Conservation (phyloP, 2,113 vertebrate genomes). For the Rhinopithecus roxellana region DNA sequence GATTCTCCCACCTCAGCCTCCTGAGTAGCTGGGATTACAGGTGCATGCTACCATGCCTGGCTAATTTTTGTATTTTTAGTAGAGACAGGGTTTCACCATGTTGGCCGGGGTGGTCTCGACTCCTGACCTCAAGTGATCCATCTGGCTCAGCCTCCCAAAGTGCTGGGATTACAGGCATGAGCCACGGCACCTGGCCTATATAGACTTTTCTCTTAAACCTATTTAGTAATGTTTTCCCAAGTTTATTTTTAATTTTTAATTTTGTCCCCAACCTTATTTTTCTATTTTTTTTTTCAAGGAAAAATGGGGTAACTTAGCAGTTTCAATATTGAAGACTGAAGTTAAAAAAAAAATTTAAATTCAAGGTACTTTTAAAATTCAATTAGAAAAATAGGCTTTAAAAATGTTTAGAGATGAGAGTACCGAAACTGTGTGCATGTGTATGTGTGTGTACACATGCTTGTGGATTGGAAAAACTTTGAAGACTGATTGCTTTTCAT, state of each 20-base stretch:
- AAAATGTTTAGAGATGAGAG: background rate
- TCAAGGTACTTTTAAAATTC: background rate
- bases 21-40: too few relatives aligned
- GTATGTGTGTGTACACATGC: background rate
- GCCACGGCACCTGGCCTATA: too few relatives aligned
- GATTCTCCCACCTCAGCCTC: too few relatives aligned
- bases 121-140: too few relatives aligned
- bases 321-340: slow-evolving; percentile 68
- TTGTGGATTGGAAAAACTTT: background rate
- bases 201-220: background rate
- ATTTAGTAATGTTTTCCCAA: background rate
- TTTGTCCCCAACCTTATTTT: background rate
- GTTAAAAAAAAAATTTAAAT: background rate
- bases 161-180: too few relatives aligned
- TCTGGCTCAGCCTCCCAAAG: too few relatives aligned
- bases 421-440: background rate
- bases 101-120: too few relatives aligned
- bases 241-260: background rate
- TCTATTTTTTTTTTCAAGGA: background rate
- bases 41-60: too few relatives aligned
- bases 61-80: too few relatives aligned
- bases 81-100: too few relatives aligned
- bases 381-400: background rate
- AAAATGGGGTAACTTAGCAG: slow-evolving; percentile 57
- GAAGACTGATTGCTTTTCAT: background rate